A percentile compares a stretch with the other conserved stretches of the same genome.
Evolutionary conservation across 2,888 invertebrate genomes (phyloP).

Genomic region (Heliconius ismenius): DNA sequence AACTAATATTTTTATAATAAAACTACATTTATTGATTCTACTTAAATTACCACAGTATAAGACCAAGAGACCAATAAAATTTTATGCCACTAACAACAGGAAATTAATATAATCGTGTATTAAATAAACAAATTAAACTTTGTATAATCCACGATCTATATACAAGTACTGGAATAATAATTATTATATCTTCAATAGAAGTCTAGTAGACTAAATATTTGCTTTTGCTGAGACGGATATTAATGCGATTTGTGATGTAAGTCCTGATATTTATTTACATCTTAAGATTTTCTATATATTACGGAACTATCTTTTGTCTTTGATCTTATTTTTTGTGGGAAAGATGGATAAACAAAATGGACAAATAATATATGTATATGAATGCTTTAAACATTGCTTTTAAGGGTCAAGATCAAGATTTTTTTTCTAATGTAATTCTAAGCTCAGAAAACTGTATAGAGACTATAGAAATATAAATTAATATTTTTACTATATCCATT

Average conservation of each 20-base stretch:
- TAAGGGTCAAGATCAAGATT: no score
- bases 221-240: background rate
- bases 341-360: background rate
- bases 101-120: conserved; percentile 6
- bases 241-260: background rate
- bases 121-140: conserved; percentile 4
- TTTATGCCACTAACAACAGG: background rate
- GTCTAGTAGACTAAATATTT: conserved; percentile 25
- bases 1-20: no score
- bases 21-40: no score
- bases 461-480: no score
- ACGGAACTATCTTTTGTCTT: background rate
- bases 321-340: background rate
- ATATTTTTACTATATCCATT: no score
- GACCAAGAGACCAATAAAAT: background rate
- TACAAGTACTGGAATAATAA: conserved; percentile 13
- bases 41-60: background rate
- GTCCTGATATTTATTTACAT: background rate
- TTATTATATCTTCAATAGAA: conserved; percentile 17
- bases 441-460: no score
- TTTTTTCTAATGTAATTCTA: no score
- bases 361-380: background rate
- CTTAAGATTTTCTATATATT: background rate
- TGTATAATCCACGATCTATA: background rate
- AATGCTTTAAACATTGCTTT: background rate